A percentile compares a stretch with the other conserved stretches of the same genome.
Conservation (phyloP, 2,888 invertebrate species). For the Spisula solida region DNA sequence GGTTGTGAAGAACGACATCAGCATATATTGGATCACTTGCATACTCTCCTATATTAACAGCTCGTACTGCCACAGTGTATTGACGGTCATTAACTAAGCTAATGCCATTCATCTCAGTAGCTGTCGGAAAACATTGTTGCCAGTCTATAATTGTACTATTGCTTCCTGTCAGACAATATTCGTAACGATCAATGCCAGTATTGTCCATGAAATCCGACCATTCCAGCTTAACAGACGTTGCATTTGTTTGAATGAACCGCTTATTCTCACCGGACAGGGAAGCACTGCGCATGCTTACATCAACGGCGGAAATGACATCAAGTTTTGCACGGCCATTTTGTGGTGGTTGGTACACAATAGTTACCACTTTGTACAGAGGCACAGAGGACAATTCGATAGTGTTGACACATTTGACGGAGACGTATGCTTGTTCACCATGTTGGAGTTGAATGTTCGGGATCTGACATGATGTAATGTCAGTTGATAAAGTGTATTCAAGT, state of each 20-base stretch:
- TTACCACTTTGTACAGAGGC: not conserved
- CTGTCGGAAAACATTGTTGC: slow-evolving; percentile 14
- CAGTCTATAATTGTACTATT: slow-evolving; percentile 31
- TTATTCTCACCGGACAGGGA: too few species aligned
- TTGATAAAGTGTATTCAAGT: not conserved
- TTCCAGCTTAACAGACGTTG: slow-evolving; percentile 24
- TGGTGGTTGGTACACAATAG: slow-evolving; percentile 24
- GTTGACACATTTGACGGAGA: slow-evolving; percentile 55
- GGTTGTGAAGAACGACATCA: slow-evolving; percentile 26
- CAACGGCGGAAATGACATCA: not conserved
- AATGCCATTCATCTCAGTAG: not conserved
- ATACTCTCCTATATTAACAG: slow-evolving; percentile 36
- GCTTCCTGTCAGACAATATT: slow-evolving; percentile 39
- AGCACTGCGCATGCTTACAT: not conserved
- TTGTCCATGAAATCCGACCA: slow-evolving; percentile 52
- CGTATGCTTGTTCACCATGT: slow-evolving; percentile 40
- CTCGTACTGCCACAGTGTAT: slow-evolving; percentile 46
- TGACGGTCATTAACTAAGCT: not conserved
- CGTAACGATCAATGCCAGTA: slow-evolving; percentile 30
- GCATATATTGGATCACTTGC: slow-evolving; percentile 19
- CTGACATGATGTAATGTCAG: not conserved
- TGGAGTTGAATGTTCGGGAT: not conserved
- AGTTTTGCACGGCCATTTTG: slow-evolving; percentile 7
- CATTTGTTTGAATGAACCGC: slow-evolving; percentile 23
- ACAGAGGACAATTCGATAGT: slow-evolving; percentile 39